Evolutionary conservation across 2,113 vertebrate genomes (phyloP).

Genomic region (Hemicordylus capensis): DNA sequence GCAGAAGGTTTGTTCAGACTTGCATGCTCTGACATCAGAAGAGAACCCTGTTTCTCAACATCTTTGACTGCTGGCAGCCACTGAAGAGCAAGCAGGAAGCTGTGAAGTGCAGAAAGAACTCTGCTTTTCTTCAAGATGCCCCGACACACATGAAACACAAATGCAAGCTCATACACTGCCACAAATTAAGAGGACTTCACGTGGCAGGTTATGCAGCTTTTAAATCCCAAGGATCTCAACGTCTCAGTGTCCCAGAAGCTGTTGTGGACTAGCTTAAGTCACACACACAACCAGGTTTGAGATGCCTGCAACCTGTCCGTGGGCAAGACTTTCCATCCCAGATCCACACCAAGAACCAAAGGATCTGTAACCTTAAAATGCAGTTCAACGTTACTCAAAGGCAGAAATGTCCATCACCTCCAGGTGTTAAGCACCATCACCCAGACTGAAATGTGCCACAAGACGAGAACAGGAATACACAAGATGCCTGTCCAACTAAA

Average conservation of each 20-base stretch:
- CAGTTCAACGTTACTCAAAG: neutral
- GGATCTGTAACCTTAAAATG: neutral
- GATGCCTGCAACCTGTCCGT: neutral
- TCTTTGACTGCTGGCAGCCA: neutral
- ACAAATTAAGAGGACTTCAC: neutral
- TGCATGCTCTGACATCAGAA: neutral
- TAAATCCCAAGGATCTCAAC: neutral
- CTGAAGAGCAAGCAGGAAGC: neutral
- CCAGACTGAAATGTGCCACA: neutral
- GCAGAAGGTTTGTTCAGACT: constrained; percentile 14
- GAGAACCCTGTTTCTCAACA: neutral
- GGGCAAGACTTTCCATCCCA: neutral
- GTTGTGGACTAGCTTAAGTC: neutral
- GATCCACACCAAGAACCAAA: neutral
- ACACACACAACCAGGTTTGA: neutral
- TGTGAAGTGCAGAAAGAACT: neutral
- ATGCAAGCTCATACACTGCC: neutral
- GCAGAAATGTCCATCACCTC: neutral
- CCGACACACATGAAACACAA: too few relatives aligned
- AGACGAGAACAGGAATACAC: neutral
- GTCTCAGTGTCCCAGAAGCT: neutral
- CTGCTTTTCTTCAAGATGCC: neutral
- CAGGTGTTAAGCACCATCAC: neutral
- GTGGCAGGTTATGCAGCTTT: neutral
- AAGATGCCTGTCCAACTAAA: too few relatives aligned